A percentile compares a stretch with the other conserved stretches of the same genome.
Conservation (phyloP, 2,888 invertebrate species). For the Psococerastis gibbosa region DNA sequence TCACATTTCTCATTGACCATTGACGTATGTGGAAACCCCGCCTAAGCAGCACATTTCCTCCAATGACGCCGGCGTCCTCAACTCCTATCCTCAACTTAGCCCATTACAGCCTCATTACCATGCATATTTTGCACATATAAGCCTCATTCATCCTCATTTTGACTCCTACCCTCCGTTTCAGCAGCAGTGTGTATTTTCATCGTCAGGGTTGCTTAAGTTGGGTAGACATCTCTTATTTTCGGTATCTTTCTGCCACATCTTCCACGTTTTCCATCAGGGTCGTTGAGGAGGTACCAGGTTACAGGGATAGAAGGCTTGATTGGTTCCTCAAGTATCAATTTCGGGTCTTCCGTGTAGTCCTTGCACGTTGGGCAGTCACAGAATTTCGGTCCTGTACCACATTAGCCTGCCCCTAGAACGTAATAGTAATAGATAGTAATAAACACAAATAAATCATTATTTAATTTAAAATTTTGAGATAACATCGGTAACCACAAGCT, state of each 20-base stretch:
- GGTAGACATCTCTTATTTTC: slow-evolving; percentile 13
- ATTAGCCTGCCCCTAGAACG: slow-evolving; percentile 15
- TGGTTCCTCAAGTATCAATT: slow-evolving; percentile 13
- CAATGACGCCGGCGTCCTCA: too few relatives aligned
- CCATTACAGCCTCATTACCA: too few relatives aligned
- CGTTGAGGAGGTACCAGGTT: slow-evolving; percentile 15
- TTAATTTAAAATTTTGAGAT: too few relatives aligned
- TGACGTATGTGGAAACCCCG: too few relatives aligned
- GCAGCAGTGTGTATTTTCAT: slow-evolving; percentile 15
- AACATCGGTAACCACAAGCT: too few relatives aligned
- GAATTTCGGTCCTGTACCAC: slow-evolving; percentile 15
- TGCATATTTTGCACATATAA: too few relatives aligned
- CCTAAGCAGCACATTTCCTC: too few relatives aligned
- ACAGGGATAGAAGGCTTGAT: slow-evolving; percentile 15
- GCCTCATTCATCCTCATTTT: too few relatives aligned
- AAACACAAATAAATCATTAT: too few relatives aligned
- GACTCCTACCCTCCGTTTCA: slow-evolving; percentile 13
- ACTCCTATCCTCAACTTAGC: too few relatives aligned
- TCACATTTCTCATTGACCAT: too few relatives aligned
- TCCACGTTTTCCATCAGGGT: slow-evolving; percentile 14
- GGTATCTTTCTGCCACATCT: slow-evolving; percentile 15
- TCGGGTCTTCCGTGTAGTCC: slow-evolving; percentile 14
- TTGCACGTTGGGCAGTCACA: slow-evolving; percentile 16
- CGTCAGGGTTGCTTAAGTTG: slow-evolving; percentile 16
- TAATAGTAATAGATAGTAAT: too few relatives aligned